Percentiles rank a stretch among this genome's conserved stretches.
These are phyloP conservation scores for Saguinus midas DNA, from an alignment of 2,113 vertebrate species.

Conservation along the genomic window DNA sequence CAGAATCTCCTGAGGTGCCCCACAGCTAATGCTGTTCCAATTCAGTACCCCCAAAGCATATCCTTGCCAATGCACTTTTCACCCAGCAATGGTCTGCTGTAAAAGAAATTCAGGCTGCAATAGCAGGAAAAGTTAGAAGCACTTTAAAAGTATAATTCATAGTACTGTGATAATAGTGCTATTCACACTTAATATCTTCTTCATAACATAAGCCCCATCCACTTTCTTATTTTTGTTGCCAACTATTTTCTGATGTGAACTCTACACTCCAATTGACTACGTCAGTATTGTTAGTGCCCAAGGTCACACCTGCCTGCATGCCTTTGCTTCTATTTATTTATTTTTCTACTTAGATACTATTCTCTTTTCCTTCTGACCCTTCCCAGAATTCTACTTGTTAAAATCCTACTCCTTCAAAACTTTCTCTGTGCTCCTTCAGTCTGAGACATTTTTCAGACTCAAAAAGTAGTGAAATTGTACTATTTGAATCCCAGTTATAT, in stretches of 20 bases:
- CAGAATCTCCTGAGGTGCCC: background rate
- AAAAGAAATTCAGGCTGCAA: background rate
- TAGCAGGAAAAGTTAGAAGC: background rate
- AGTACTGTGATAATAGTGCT: background rate
- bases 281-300: background rate
- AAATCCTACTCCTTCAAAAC: background rate
- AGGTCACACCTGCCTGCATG: background rate
- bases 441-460: background rate
- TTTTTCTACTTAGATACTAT: background rate
- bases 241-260: background rate
- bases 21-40: background rate
- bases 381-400: background rate
- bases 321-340: background rate
- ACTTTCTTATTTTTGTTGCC: background rate
- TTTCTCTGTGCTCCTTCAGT: background rate
- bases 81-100: background rate
- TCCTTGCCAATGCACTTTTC: background rate
- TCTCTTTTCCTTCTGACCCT: background rate
- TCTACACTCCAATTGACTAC: background rate
- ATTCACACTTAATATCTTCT: background rate
- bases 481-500: background rate
- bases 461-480: background rate
- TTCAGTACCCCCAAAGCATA: background rate
- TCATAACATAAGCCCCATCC: background rate
- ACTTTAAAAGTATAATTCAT: background rate